A percentile compares a stretch with the other conserved stretches of the same genome.
Conservation (phyloP, 2,797 vertebrate species). For the Lithobates pipiens region DNA sequence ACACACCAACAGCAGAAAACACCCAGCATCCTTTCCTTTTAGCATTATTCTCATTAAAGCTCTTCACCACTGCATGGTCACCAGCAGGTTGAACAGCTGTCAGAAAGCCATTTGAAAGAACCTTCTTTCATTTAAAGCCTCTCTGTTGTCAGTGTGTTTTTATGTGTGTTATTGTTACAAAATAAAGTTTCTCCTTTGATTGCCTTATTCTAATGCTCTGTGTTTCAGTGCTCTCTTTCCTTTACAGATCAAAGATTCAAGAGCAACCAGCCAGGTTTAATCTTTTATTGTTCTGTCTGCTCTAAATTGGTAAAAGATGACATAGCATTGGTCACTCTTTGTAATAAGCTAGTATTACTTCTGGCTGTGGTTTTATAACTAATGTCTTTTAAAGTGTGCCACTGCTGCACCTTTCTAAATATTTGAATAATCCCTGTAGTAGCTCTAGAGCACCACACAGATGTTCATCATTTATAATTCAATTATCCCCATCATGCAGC, state of each 20-base stretch:
- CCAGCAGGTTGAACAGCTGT: not conserved
- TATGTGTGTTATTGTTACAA: too few relatives aligned
- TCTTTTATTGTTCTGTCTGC: not conserved
- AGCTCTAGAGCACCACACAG: conserved; percentile 3
- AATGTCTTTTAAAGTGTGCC: conserved; percentile 1
- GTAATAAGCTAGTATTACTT: not conserved
- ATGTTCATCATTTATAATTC: conserved; percentile 41
- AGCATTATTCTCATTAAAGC: not conserved
- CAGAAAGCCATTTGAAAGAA: not conserved
- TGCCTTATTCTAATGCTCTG: not conserved
- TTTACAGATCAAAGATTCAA: not conserved
- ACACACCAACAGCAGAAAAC: not conserved
- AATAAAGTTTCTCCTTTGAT: not conserved
- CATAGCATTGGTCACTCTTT: not conserved
- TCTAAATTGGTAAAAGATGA: not conserved
- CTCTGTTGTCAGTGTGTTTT: too few relatives aligned
- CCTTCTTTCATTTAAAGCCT: too few relatives aligned
- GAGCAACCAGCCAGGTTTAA: not conserved
- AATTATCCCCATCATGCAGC: conserved; percentile 4
- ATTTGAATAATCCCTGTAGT: conserved; percentile 16
- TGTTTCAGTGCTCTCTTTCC: not conserved
- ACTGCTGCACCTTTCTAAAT: conserved; percentile 11
- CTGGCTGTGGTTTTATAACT: not conserved
- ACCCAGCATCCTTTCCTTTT: not conserved
- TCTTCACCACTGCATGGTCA: not conserved